A percentile compares a stretch with the other conserved stretches of the same genome.
Conservation (phyloP, 2,113 vertebrate genomes). For the Oceanodroma tethys region DNA sequence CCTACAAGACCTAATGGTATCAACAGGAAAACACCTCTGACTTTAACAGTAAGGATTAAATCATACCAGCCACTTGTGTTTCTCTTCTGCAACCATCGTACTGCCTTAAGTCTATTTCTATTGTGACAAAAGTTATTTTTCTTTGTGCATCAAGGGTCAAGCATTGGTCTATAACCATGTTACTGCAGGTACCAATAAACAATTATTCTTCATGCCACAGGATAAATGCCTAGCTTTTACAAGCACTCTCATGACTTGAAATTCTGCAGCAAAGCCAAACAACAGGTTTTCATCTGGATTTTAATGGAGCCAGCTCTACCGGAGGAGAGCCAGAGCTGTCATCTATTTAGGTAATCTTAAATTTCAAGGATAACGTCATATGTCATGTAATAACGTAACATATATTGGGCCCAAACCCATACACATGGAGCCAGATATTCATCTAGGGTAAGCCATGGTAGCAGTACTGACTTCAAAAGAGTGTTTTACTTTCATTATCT, state of each 20-base stretch:
- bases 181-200: neutral
- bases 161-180: neutral
- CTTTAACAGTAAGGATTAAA: neutral
- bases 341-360: neutral
- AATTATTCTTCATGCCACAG: neutral
- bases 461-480: neutral
- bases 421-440: neutral
- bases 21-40: neutral
- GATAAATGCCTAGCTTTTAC: neutral
- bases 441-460: neutral
- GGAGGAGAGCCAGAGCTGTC: neutral
- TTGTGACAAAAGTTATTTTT: neutral
- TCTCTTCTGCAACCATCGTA: neutral
- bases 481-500: neutral
- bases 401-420: neutral
- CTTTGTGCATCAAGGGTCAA: neutral
- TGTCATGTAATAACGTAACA: neutral
- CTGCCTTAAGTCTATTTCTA: neutral
- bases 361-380: neutral
- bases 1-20: neutral
- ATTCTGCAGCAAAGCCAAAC: neutral
- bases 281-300: neutral
- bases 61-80: neutral
- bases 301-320: neutral
- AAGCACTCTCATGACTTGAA: neutral